Conservation (phyloP, 2,113 vertebrate genomes). For the Cyanoliseus patagonus region DNA sequence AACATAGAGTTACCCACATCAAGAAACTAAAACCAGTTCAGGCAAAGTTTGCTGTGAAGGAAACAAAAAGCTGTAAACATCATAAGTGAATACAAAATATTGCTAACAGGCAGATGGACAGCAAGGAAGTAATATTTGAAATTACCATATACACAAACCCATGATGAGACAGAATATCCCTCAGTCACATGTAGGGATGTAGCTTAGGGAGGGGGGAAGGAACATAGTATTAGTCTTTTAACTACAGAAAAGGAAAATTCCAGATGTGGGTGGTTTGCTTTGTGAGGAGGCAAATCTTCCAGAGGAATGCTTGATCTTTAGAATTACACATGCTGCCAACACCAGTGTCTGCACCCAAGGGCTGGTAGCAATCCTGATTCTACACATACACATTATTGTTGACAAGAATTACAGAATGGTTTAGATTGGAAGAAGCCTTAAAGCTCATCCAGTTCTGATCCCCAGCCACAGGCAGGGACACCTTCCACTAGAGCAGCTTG, state of each 20-base stretch:
- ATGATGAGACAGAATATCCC: neutral
- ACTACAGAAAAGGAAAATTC: neutral
- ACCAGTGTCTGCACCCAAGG: neutral
- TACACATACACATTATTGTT: neutral
- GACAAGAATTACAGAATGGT: neutral
- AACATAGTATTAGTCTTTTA: neutral
- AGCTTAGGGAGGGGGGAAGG: neutral
- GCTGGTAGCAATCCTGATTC: neutral
- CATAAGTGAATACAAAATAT: neutral
- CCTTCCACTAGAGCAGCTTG: neutral
- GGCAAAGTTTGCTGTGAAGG: neutral
- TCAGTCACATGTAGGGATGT: neutral
- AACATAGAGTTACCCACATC: neutral
- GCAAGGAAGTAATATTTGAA: neutral
- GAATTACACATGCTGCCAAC: neutral
- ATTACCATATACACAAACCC: neutral
- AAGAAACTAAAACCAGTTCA: slow-evolving; percentile 33
- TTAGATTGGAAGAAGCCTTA: neutral
- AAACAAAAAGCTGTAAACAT: neutral
- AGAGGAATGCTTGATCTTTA: neutral
- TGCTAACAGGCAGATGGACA: slow-evolving; percentile 23
- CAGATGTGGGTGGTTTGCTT: neutral
- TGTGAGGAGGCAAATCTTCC: neutral
- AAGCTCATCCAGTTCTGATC: neutral
- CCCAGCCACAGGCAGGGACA: neutral